phyloP scores from a whole-genome alignment of 2,113 vertebrate genomes.

The Solea senegalensis region DNA sequence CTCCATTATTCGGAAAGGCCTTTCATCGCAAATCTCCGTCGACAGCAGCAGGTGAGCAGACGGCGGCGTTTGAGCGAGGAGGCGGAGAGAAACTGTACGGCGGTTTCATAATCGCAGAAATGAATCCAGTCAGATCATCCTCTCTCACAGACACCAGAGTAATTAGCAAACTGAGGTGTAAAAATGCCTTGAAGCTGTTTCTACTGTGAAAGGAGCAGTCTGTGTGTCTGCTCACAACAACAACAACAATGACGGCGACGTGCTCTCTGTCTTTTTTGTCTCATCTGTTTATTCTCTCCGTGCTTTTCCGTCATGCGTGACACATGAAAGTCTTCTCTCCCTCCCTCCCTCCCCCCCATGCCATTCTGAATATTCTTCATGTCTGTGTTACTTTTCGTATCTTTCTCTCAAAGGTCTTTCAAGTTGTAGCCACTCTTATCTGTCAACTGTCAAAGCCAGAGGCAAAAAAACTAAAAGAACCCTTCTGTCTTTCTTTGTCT shows the following conservation, averaged over 20 bases:
- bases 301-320: slow-evolving; percentile 51
- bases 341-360: slow-evolving; percentile 17
- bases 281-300: slow-evolving; percentile 56
- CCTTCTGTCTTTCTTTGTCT: slow-evolving; percentile 39
- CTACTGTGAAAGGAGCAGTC: slow-evolving; percentile 47
- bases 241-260: background rate
- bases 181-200: slow-evolving; percentile 57
- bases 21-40: slow-evolving; percentile 54
- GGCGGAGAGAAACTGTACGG: slow-evolving; percentile 1
- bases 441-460: slow-evolving; percentile 44
- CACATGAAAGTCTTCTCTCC: slow-evolving; percentile 63
- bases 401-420: slow-evolving; percentile 47
- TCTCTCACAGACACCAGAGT: slow-evolving; percentile 48
- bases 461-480: slow-evolving; percentile 35
- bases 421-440: slow-evolving; percentile 50
- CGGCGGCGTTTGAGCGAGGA: slow-evolving; percentile 37
- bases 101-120: slow-evolving; percentile 49
- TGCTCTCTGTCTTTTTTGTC: slow-evolving; percentile 41
- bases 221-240: slow-evolving; percentile 54
- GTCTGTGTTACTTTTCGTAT: slow-evolving; percentile 52
- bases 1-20: slow-evolving; percentile 55
- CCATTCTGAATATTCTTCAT: slow-evolving; percentile 47
- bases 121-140: slow-evolving; percentile 56
- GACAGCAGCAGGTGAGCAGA: slow-evolving; percentile 63
- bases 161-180: slow-evolving; percentile 62